phyloP scores from a whole-genome alignment of 2,113 vertebrate species.

The Gopherus evgoodei region DNA sequence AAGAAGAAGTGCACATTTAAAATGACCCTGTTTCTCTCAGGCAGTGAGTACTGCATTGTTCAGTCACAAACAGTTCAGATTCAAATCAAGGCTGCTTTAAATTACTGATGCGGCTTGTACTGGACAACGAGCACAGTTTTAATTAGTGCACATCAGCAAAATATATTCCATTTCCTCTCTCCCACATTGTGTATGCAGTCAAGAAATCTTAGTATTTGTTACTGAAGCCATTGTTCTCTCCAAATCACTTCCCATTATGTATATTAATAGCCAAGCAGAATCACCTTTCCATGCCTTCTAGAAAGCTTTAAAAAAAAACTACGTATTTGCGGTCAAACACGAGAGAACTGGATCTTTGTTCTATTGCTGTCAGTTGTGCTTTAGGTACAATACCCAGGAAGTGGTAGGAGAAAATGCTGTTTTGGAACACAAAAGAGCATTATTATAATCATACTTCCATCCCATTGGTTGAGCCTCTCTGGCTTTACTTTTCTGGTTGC shows the following conservation, averaged over 20 bases:
- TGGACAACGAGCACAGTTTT: fast-evolving
- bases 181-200: background rate
- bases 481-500: background rate
- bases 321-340: background rate
- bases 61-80: background rate
- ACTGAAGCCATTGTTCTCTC: background rate
- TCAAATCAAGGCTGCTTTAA: background rate
- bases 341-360: background rate
- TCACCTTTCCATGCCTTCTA: background rate
- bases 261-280: fast-evolving
- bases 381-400: background rate
- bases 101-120: background rate
- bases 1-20: background rate
- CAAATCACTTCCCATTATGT: background rate
- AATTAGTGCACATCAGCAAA: fast-evolving
- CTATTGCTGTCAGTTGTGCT: background rate
- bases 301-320: background rate
- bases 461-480: background rate
- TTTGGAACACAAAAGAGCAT: background rate
- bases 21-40: background rate
- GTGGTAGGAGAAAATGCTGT: background rate
- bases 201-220: background rate
- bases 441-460: fast-evolving
- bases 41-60: background rate
- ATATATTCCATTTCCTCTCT: background rate